Evolutionary conservation across 30 jellyfish, hydroid and myxozoan species (phyloP), one percentile per base, ranked within the genome.

Genomic region (Turritopsis rubra): DNA sequence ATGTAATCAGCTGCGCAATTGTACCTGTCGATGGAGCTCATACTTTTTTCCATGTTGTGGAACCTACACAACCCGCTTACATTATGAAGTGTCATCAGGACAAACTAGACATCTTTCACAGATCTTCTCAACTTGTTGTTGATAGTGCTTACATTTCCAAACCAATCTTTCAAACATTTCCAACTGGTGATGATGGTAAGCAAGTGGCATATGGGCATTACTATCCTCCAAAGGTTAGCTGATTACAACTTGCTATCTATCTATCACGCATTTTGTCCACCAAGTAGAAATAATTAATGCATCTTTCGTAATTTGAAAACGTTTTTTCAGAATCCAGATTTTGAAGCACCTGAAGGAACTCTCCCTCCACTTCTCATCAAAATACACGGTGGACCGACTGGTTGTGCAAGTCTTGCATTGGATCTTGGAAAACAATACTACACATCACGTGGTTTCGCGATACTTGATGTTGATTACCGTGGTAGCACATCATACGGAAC

Each of bases 401-500:
- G 85, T 7, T 85, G 83, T 21, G 95, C 97, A 72, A 52, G 85
- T 75, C 88, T 85, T 20, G 95, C 92, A 9, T 54, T 90, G 73
- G 97, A 90, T 75, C 75, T 82, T 30, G 71, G 65, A 29, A 90
- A 79, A 54, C 97, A 90, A 65, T 90, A 90, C 71, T 90, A 78
- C 78, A 90, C 97, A 22, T 90, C 97, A 52, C 91, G 97, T 54
- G 97, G 96, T 22, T 86, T 91, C 65, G 96, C 96, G 75, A 75
- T 86, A 20, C 84, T 91, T 52, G 97, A 91, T 80, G 93, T 91
- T 26, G 93, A 91, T 66, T 86, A 91, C 77, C 53, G 97, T 52
- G 97, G 97, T 17, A 91, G 97, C 79, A 91, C 97, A 3, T 92
- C 96, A 17, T 91, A 86, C 52, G 97, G 97, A 20, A 83, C 91